phyloP scores from a whole-genome alignment of 2,888 invertebrate species.

The Rhagonycha fulva region DNA sequence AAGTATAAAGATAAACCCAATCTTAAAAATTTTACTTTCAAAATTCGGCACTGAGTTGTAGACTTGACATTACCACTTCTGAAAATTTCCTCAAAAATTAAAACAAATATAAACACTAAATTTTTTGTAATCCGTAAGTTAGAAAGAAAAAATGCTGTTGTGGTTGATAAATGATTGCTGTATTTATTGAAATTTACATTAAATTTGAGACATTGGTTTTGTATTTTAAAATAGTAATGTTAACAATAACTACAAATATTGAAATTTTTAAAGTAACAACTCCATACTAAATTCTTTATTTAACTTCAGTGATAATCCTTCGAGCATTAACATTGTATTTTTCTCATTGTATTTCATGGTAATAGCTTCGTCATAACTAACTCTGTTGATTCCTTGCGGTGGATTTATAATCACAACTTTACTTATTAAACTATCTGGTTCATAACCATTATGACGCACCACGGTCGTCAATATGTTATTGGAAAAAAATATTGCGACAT shows the following conservation, averaged over 20 bases:
- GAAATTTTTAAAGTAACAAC: not conserved
- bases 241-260: not conserved
- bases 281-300: not conserved
- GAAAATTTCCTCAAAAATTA: not conserved
- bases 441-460: not conserved
- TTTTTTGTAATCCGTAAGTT: not conserved
- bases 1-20: not conserved
- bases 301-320: not conserved
- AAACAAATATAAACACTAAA: not conserved
- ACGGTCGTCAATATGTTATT: conserved; percentile 51
- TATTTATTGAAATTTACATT: not conserved
- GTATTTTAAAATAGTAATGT: not conserved
- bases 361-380: not conserved
- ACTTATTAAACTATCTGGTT: conserved; percentile 64
- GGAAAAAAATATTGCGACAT: conserved; percentile 61
- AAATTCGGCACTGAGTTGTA: not conserved
- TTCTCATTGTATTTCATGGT: not conserved
- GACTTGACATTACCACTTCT: not conserved
- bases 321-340: not conserved
- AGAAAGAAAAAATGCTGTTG: not conserved
- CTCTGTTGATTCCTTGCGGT: conserved; percentile 50
- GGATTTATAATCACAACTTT: conserved; percentile 74
- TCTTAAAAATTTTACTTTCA: not conserved
- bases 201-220: not conserved
- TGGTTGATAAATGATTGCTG: not conserved